Base-by-base conservation (phyloP, 2,113 vertebrate species). In the Morphnarchus princeps region DNA sequence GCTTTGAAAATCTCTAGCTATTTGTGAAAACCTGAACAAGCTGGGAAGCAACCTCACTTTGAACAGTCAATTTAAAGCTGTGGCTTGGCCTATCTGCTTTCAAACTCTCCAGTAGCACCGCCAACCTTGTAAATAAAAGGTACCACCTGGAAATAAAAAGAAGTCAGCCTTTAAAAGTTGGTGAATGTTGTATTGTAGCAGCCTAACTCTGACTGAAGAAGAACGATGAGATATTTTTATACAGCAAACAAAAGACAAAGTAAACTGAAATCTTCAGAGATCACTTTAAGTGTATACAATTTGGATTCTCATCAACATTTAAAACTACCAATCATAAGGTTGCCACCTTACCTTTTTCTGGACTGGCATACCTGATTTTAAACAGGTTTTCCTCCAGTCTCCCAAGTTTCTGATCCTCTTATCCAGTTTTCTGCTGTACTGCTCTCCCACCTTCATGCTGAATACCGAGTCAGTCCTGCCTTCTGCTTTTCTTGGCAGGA, bases 251-350 rank as follows among this genome's bases (percentile, higher is more conserved):
- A 93, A 97, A 98, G 97, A 97, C 91, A 92, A 98, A 94, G 96
- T 96, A 97, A 98, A 97, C 96, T 19, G 80, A 96, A 97, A 97
- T 94, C 92, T 95, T 97, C 93, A 97, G 95, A 98, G 97, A 98
- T 97, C 96, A 97, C 95, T 97, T 85, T 45, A 97, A 89, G 87
- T 85, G 74, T 80, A 96, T 83, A 96, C 67, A 95, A 92, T 97
- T 95, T 96, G 94, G 90, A 89, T 96, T 98, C 95, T 97, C 96
- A 93, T 94, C 50, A 87, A 98, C 94, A 95, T 94, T 97, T 97
- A 97, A 97, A 98, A 97, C 97, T 97, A 97, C 93, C 93, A 97
- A 97, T 98, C 98, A 98, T 97, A 98, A 98, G 98, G 96, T 95
- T 98, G 98, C 98, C 98, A 98, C 94, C 97, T 98, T 97, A 97